Percentiles rank a stretch among this genome's conserved stretches.
These are phyloP conservation scores for Paramormyrops hopkinsi DNA, from an alignment of 2,797 vertebrate species.

Conservation along the genomic window DNA sequence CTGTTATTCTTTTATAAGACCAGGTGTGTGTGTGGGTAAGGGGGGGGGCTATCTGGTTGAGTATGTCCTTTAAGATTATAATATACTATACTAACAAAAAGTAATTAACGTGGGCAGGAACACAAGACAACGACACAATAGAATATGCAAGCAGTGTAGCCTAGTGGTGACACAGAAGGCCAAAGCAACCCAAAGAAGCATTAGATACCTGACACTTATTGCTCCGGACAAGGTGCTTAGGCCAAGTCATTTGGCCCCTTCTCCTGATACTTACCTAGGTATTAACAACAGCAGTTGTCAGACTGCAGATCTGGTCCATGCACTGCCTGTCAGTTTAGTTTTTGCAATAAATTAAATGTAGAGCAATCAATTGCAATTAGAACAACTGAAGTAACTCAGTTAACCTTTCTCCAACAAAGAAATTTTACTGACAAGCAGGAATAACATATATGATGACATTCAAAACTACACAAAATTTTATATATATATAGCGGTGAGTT, in stretches of 20 bases:
- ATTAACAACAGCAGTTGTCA: not conserved
- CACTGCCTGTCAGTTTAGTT: not conserved
- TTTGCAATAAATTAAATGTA: not conserved
- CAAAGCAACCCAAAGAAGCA: not conserved
- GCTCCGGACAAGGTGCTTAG: not conserved
- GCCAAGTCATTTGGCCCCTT: not conserved
- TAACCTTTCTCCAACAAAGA: not conserved
- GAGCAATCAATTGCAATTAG: not conserved
- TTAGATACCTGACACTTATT: conserved; percentile 10
- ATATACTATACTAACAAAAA: not conserved
- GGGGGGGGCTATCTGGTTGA: not conserved
- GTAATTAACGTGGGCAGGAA: not conserved
- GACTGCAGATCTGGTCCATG: not conserved
- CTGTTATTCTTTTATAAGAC: not conserved
- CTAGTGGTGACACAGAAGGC: conserved; percentile 3
- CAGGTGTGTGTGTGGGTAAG: not conserved
- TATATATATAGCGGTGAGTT: too few species aligned
- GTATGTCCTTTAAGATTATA: not conserved
- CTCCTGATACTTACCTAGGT: not conserved
- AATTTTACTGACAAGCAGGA: not conserved
- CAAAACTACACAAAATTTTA: too few species aligned
- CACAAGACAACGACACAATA: not conserved
- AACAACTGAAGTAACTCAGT: not conserved
- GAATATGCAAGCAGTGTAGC: conserved; percentile 16
- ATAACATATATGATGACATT: not conserved